phyloP scores from a whole-genome alignment of 2,888 invertebrate species.

The Dicyrtoma fusca region DNA sequence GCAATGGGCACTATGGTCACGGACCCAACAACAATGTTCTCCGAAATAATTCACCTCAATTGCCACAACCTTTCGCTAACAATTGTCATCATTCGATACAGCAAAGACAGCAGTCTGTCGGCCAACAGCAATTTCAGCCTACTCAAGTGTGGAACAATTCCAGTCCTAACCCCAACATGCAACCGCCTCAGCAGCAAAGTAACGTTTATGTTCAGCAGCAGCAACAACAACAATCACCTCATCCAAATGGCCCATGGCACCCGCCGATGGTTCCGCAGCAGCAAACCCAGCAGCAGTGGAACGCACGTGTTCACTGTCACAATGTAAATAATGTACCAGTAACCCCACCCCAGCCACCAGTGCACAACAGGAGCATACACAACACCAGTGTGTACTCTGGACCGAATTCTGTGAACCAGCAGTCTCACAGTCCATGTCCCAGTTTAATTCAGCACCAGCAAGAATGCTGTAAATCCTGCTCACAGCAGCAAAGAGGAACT shows the following conservation, averaged over 20 bases:
- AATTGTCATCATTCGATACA: constrained; percentile 19
- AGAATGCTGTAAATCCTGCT: constrained; percentile 34
- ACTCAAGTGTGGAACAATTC: not conserved
- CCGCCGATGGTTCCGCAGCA: constrained; percentile 30
- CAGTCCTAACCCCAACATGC: not conserved
- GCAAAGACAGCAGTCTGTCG: constrained; percentile 19
- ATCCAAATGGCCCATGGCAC: constrained; percentile 42
- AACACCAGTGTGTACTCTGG: not conserved
- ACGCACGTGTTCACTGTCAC: constrained; percentile 22
- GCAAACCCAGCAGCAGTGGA: constrained; percentile 35
- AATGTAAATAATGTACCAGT: constrained; percentile 55
- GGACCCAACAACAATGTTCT: constrained; percentile 36
- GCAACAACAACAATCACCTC: constrained; percentile 14
- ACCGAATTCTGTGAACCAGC: constrained; percentile 8
- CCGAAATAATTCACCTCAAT: constrained; percentile 2
- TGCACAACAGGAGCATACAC: constrained; percentile 9
- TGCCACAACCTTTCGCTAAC: constrained; percentile 22
- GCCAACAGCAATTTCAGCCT: constrained; percentile 23
- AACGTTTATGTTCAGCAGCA: constrained; percentile 10
- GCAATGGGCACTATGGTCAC: constrained; percentile 26
- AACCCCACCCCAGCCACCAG: constrained; percentile 32
- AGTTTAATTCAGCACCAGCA: constrained; percentile 41
- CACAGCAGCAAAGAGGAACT: not conserved
- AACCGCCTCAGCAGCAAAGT: constrained; percentile 20
- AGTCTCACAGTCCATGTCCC: constrained; percentile 19